These are phyloP conservation scores for Cariama cristata DNA, from an alignment of 2,113 vertebrate genomes.

Conservation along the genomic window DNA sequence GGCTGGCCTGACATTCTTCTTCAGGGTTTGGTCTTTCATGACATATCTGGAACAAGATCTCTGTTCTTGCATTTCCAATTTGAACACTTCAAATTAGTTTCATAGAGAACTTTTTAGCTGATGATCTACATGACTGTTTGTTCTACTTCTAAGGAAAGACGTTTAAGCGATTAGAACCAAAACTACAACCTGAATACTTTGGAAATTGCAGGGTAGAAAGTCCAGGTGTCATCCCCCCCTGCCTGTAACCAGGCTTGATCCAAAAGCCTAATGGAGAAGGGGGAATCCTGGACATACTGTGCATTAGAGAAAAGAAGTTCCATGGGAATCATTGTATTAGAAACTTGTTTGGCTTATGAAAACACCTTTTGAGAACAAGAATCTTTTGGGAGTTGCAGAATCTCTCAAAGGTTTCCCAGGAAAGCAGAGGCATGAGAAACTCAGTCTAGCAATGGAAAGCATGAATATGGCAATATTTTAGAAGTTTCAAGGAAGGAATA, in stretches of 20 bases:
- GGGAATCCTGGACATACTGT: background rate
- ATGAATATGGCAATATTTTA: background rate
- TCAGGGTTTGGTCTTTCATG: background rate
- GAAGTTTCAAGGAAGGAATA: background rate
- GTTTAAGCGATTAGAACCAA: background rate
- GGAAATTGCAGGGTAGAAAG: background rate
- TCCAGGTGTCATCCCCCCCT: background rate
- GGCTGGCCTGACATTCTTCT: background rate
- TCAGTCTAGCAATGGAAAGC: background rate
- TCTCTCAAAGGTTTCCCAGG: background rate
- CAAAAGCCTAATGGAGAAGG: background rate
- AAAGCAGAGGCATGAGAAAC: background rate
- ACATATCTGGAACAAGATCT: background rate
- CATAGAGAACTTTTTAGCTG: background rate
- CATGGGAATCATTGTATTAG: background rate
- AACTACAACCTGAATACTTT: background rate
- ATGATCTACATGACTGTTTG: background rate
- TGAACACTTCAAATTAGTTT: background rate
- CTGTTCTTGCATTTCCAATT: background rate
- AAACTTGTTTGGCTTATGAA: background rate
- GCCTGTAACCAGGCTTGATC: background rate
- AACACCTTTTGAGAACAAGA: background rate
- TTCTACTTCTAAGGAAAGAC: background rate
- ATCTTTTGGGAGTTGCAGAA: background rate
- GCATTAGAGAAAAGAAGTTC: background rate